Evolutionary conservation across 2,797 vertebrate species (phyloP), one percentile per base, ranked within the genome.

Genomic region (Alauda arvensis): DNA sequence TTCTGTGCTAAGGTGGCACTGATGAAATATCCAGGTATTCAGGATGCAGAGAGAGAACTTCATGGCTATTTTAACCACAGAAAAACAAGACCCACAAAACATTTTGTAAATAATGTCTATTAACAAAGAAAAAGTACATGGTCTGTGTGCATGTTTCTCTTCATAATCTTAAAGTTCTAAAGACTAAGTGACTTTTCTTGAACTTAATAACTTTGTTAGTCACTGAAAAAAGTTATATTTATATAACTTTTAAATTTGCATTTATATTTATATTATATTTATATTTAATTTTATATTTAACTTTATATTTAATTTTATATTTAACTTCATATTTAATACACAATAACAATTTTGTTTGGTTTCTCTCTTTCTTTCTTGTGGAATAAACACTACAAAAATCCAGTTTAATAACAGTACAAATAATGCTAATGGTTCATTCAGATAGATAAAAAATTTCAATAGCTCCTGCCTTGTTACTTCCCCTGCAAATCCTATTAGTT

Each of bases 351-450:
- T 87, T 70, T 75, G 24, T 43, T 59, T 71, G 89, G 34, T 57
- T 78, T 77, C 45, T 52, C 77, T 40, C 31, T 66, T 85, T 5
- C 43, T 87, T 74, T 60, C 31, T 71, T 60, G 55, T 92, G 51
- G 89, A 93, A 83, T 28, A 87, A 92, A 67, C 42, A 71, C 59
- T 70, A 62, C 21, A 86, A 95, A 92, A 91, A 77, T n/a, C 26
- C 45, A 60, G 37, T 66, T 81, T 89, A 87, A 86, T 52, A 83
- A 79, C 14, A 83, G 25, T 57, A 65, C 42, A 91, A 69, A 77
- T 87, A 90, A 74, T 76, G 87, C 45, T 91, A 95, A 96, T 86
- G 94, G 78, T 10, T 76, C 76, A 48, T 77, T 93, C 57, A 88
- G 65, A 90, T 24, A 55, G 78, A 79, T 62, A 65, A 83, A 91